These are phyloP conservation scores for Vanessa tameamea DNA, from an alignment of 1,140 invertebrate species.

Conservation along the genomic window DNA sequence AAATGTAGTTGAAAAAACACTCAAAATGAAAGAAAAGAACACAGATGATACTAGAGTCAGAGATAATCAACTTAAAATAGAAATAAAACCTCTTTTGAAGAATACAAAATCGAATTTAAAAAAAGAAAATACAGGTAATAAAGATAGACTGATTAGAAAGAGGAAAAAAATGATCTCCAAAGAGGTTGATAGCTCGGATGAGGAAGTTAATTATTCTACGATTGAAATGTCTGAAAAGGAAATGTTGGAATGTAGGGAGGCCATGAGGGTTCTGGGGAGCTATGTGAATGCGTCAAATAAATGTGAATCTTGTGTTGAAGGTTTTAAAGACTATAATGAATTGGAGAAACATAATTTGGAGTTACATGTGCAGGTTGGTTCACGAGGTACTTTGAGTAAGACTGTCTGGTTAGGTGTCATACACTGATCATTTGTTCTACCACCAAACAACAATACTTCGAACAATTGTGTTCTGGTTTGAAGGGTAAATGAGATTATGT, in stretches of 20 bases:
- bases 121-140: background rate
- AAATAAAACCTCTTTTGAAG: constrained; percentile 14
- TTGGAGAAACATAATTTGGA: constrained; percentile 48
- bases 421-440: too few relatives aligned
- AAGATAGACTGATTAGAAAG: background rate
- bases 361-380: constrained; percentile 48
- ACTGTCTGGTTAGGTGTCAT: too few relatives aligned
- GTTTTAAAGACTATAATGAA: constrained; percentile 45
- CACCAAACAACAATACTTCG: too few relatives aligned
- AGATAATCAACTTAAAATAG: constrained; percentile 8
- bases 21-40: background rate
- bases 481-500: too few relatives aligned
- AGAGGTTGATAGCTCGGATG: constrained; percentile 8
- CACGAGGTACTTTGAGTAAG: too few relatives aligned
- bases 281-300: constrained; percentile 42
- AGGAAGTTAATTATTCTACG: constrained; percentile 18
- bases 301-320: constrained; percentile 57
- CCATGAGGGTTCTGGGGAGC: constrained; percentile 24
- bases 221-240: constrained; percentile 39
- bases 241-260: constrained; percentile 37
- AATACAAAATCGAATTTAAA: constrained; percentile 1
- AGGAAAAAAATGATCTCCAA: background rate
- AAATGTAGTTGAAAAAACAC: background rate
- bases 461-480: too few relatives aligned
- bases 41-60: constrained; percentile 1